A percentile compares a stretch with the other conserved stretches of the same genome.
These are phyloP conservation scores for Polylopha cassiicola DNA, from an alignment of 2,888 invertebrate species.

Conservation along the genomic window DNA sequence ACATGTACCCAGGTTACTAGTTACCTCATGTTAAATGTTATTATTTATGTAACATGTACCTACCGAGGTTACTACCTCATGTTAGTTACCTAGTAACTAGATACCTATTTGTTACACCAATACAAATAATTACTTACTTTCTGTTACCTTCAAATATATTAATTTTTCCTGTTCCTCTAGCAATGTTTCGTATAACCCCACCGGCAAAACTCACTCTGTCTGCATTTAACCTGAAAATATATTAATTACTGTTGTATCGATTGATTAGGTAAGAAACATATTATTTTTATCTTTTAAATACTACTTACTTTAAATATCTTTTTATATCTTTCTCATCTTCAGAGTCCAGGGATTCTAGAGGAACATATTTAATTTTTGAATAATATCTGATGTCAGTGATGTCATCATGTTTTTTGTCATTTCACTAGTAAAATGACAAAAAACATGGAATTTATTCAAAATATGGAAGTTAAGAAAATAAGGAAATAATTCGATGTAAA, in stretches of 20 bases:
- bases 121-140: constrained; percentile 34
- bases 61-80: no score
- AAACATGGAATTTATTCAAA: no score
- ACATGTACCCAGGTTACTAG: neutral
- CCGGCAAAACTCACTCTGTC: constrained; percentile 61
- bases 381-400: no score
- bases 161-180: constrained; percentile 32
- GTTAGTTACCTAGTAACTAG: no score
- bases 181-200: constrained; percentile 42
- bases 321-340: constrained; percentile 50
- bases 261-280: neutral
- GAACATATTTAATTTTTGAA: constrained; percentile 3
- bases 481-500: no score
- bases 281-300: neutral
- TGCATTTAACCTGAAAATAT: constrained; percentile 39
- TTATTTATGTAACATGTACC: no score
- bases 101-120: no score
- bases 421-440: no score
- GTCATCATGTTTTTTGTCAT: no score
- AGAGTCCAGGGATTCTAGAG: constrained; percentile 39
- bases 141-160: no score
- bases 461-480: no score
- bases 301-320: constrained; percentile 46
- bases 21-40: neutral
- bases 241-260: neutral